Evolutionary conservation across 2,797 vertebrate species (phyloP).

Genomic region (Threskiornis aethiopicus): DNA sequence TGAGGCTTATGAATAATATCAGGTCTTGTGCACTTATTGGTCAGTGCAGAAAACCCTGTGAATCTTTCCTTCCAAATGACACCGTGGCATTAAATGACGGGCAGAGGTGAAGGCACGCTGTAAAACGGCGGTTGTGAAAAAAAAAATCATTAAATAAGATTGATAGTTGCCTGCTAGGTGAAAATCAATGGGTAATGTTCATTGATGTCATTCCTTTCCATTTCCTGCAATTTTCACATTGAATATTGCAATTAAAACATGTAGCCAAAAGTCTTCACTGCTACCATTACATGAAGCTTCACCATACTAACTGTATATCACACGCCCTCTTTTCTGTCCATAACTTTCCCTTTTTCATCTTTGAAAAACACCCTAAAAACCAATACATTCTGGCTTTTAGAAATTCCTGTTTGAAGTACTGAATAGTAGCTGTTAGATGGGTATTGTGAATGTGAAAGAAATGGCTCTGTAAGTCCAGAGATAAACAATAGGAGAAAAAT

Average conservation of each 20-base stretch:
- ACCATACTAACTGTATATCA: neutral
- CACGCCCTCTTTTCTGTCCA: neutral
- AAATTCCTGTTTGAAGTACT: neutral
- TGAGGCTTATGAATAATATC: neutral
- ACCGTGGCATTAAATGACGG: neutral
- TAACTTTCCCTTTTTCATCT: neutral
- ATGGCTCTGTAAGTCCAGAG: neutral
- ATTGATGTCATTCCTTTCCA: neutral
- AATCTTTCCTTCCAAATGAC: neutral
- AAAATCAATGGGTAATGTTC: neutral
- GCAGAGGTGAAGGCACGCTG: neutral
- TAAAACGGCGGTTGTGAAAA: neutral
- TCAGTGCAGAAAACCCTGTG: neutral
- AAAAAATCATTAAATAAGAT: neutral
- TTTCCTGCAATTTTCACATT: neutral
- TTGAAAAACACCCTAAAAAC: neutral
- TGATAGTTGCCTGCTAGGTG: neutral
- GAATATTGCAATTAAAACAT: neutral
- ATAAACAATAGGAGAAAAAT: neutral
- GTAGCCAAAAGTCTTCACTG: neutral
- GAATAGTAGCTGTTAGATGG: neutral
- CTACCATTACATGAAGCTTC: neutral
- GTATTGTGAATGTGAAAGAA: neutral
- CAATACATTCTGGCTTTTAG: neutral
- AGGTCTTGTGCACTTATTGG: neutral